Evolutionary conservation across 2,113 vertebrate species (phyloP).

Genomic region (Muntiacus reevesi): DNA sequence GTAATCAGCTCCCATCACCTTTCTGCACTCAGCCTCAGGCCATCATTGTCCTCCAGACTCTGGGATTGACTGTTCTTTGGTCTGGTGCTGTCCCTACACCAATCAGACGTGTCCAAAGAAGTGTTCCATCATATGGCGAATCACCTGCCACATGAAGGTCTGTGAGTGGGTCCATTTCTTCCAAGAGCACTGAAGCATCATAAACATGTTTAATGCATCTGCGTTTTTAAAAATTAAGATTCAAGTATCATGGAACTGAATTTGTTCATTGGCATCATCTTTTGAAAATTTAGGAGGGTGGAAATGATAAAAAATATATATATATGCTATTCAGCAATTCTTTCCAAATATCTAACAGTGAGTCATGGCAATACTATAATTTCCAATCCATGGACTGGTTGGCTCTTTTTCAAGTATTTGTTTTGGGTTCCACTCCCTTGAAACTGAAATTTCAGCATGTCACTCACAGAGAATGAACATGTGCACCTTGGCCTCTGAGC

Average conservation of each 20-base stretch:
- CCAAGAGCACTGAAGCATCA: not conserved
- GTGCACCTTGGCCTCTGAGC: not conserved
- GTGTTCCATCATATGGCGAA: not conserved
- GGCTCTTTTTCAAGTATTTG: conserved; percentile 29
- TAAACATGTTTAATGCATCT: not conserved
- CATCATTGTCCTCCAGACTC: not conserved
- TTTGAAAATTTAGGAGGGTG: not conserved
- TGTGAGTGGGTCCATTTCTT: not conserved
- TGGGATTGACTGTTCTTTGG: not conserved
- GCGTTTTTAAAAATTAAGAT: not conserved
- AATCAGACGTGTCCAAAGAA: not conserved
- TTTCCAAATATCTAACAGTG: not conserved
- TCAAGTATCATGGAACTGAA: not conserved
- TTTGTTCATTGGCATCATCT: not conserved
- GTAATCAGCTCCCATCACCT: not conserved
- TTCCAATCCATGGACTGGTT: not conserved
- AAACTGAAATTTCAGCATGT: not conserved
- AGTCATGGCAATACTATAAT: not conserved
- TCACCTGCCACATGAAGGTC: not conserved
- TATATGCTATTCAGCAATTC: conserved; percentile 8
- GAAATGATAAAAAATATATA: conserved; percentile 26
- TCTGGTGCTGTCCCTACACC: not conserved
- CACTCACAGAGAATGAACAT: not conserved
- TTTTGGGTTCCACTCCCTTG: not conserved
- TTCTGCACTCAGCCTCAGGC: not conserved